These are phyloP conservation scores for Diloba caeruleocephala DNA, from an alignment of 2,888 invertebrate species.

Conservation along the genomic window DNA sequence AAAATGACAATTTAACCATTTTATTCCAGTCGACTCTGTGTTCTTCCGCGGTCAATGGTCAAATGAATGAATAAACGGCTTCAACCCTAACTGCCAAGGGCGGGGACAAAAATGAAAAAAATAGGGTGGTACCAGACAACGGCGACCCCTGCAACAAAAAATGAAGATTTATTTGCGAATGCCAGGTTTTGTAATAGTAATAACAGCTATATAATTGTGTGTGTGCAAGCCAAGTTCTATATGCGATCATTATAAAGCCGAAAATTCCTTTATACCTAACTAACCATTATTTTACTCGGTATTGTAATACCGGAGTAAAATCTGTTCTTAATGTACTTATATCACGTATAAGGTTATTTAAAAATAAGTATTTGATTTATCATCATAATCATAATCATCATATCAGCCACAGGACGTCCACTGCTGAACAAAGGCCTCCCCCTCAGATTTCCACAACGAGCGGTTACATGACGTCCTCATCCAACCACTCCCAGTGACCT, in stretches of 20 bases:
- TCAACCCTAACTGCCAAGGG: slow-evolving; percentile 63
- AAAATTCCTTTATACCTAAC: not conserved
- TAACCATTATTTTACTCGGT: no score
- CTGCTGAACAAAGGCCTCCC: no score
- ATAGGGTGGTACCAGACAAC: slow-evolving; percentile 76
- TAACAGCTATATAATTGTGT: slow-evolving; percentile 66
- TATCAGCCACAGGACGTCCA: no score
- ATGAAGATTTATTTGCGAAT: slow-evolving; percentile 82
- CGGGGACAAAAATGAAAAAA: slow-evolving; percentile 70
- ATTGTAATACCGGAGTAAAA: no score
- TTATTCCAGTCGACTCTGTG: slow-evolving; percentile 52
- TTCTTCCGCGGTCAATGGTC: slow-evolving; percentile 58
- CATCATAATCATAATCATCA: no score
- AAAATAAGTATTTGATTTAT: slow-evolving; percentile 6
- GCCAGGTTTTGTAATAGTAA: slow-evolving; percentile 70
- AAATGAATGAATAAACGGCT: slow-evolving; percentile 65
- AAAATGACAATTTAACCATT: slow-evolving; percentile 54
- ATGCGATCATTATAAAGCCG: not conserved
- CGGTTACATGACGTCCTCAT: no score
- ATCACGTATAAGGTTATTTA: slow-evolving; percentile 2
- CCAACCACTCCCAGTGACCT: no score
- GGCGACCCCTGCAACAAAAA: slow-evolving; percentile 79
- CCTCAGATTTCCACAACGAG: no score
- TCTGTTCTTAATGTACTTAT: not conserved
- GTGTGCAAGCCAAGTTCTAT: slow-evolving; percentile 42